These are phyloP conservation scores for Delphinapterus leucas DNA, from an alignment of 2,113 vertebrate species.

Conservation along the genomic window DNA sequence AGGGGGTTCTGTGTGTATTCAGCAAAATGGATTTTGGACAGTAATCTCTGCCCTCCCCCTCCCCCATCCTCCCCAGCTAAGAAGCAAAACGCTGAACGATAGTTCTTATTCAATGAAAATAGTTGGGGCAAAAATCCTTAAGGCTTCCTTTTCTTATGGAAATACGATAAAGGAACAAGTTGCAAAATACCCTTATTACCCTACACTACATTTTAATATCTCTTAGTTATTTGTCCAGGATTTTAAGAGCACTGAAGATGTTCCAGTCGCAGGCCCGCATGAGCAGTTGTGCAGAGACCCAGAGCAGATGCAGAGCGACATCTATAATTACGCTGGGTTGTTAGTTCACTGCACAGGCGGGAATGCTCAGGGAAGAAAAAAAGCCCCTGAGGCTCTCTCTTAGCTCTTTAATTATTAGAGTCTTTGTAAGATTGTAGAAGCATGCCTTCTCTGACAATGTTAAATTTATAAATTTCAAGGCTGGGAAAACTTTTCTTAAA, in stretches of 20 bases:
- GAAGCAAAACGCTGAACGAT: constrained; percentile 72
- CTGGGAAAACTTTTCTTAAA: background rate
- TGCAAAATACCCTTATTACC: background rate
- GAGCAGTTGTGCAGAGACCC: background rate
- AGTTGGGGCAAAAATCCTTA: constrained; percentile 76
- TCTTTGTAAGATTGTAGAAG: background rate
- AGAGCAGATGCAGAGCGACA: background rate
- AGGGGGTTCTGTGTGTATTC: constrained; percentile 69
- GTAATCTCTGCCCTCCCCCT: constrained; percentile 49
- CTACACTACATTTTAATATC: background rate
- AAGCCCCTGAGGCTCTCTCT: background rate
- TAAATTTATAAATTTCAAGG: background rate
- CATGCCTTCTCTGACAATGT: background rate
- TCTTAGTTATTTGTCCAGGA: background rate
- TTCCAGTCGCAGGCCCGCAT: accelerated
- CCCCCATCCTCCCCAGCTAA: background rate
- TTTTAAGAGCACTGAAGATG: background rate
- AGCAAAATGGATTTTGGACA: constrained; percentile 63
- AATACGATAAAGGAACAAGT: constrained; percentile 72
- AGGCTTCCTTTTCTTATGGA: constrained; percentile 78
- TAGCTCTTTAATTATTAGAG: background rate
- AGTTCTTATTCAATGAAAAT: constrained; percentile 76
- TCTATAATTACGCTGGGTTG: background rate
- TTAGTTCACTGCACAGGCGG: background rate
- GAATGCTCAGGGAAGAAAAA: background rate